Evolutionary conservation across 2,888 invertebrate genomes (phyloP).

Genomic region (Anodontia alba): DNA sequence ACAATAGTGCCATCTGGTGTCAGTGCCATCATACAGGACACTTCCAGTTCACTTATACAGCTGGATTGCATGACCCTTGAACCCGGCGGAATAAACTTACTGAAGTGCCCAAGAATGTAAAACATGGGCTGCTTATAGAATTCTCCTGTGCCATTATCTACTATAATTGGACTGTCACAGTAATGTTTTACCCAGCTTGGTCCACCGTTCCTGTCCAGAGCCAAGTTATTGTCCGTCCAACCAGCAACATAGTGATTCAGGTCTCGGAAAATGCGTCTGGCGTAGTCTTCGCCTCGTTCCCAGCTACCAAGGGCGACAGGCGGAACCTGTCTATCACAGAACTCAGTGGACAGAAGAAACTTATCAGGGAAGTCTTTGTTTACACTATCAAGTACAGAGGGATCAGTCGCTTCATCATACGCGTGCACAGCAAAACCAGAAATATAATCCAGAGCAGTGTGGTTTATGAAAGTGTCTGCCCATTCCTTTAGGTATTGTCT

Average conservation of each 20-base stretch:
- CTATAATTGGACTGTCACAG: conserved; percentile 92
- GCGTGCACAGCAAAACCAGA: conserved; percentile 94
- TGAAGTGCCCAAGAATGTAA: conserved; percentile 92
- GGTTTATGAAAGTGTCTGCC: conserved; percentile 86
- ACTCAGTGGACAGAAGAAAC: conserved; percentile 92
- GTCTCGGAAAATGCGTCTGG: conserved; percentile 89
- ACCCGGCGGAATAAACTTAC: conserved; percentile 72
- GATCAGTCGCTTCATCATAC: conserved; percentile 90
- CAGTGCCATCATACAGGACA: conserved; percentile 34
- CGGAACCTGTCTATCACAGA: conserved; percentile 89
- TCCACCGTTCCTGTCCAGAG: conserved; percentile 90
- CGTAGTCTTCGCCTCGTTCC: conserved; percentile 89
- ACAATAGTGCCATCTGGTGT: conserved; percentile 30
- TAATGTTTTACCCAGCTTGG: conserved; percentile 92
- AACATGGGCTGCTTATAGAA: conserved; percentile 96
- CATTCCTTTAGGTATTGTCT: conserved; percentile 89
- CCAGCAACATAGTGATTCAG: conserved; percentile 91
- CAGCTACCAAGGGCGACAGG: conserved; percentile 90
- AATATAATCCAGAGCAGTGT: conserved; percentile 85
- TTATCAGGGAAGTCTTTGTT: conserved; percentile 88
- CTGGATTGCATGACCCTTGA: conserved; percentile 88
- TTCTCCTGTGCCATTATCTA: conserved; percentile 88
- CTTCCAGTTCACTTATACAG: conserved; percentile 88
- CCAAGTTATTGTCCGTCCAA: conserved; percentile 97
- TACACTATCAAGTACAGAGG: conserved; percentile 87